Percentiles rank a stretch among this genome's conserved stretches.
These are phyloP conservation scores for Pithecia hirsuta DNA, from an alignment of 2,797 vertebrate genomes.

Conservation along the genomic window DNA sequence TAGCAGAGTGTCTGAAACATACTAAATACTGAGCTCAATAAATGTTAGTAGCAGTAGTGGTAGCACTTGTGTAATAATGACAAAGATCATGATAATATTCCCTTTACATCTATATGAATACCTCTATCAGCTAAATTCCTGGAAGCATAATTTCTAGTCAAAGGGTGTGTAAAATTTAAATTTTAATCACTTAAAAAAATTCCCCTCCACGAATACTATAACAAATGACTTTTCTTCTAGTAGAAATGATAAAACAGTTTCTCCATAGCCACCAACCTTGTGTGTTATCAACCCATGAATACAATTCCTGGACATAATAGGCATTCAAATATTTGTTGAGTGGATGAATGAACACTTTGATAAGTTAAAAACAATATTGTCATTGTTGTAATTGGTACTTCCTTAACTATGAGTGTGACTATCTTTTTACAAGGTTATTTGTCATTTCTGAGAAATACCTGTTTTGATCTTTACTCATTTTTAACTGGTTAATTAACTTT, in stretches of 20 bases:
- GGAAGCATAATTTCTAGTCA: neutral
- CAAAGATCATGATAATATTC: neutral
- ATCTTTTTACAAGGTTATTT: neutral
- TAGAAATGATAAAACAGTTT: neutral
- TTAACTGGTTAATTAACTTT: neutral
- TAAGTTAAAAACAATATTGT: neutral
- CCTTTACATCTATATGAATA: neutral
- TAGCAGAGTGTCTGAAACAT: neutral
- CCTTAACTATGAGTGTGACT: neutral
- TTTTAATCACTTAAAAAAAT: constrained; percentile 4
- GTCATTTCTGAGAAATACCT: neutral
- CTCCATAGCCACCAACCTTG: neutral
- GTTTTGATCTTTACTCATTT: neutral
- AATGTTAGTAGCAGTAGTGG: neutral
- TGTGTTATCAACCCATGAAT: neutral
- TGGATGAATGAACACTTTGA: neutral
- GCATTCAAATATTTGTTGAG: neutral
- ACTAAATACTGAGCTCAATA: neutral
- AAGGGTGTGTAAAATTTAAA: neutral
- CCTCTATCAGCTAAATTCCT: neutral
- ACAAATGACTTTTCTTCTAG: neutral
- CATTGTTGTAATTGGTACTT: neutral
- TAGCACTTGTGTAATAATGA: neutral
- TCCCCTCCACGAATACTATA: neutral
- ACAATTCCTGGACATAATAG: neutral